Conservation (phyloP, 2,113 vertebrate species). For the Cinclus cinclus region DNA sequence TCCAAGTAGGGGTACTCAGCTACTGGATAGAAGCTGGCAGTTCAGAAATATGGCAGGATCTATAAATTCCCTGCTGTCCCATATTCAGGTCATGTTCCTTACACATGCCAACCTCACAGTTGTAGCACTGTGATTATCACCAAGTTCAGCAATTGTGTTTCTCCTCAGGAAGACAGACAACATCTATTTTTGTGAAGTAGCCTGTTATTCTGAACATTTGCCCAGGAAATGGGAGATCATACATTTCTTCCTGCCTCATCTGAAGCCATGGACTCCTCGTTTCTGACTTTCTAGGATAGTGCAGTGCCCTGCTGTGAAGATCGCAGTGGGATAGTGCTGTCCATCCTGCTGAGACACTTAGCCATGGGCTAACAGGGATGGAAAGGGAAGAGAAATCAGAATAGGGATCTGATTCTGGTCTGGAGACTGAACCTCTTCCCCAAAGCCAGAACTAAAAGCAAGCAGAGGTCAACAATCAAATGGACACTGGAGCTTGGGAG, state of each 20-base stretch:
- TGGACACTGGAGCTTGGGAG: neutral
- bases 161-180: neutral
- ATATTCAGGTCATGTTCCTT: neutral
- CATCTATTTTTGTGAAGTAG: neutral
- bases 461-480: neutral
- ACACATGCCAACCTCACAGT: neutral
- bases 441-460: neutral
- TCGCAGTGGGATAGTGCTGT: neutral
- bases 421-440: neutral
- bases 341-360: neutral
- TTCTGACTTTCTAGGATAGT: neutral
- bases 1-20: neutral
- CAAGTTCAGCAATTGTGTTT: neutral
- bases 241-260: neutral
- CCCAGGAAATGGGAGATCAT: neutral
- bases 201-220: neutral
- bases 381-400: neutral
- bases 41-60: neutral
- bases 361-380: neutral
- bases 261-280: neutral
- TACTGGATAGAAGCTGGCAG: neutral
- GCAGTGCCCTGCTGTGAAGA: neutral
- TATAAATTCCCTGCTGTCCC: neutral
- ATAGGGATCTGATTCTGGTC: neutral
- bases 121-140: neutral